Conservation (phyloP, 1,140 invertebrate species). For the Cyphomyrmex costatus region DNA sequence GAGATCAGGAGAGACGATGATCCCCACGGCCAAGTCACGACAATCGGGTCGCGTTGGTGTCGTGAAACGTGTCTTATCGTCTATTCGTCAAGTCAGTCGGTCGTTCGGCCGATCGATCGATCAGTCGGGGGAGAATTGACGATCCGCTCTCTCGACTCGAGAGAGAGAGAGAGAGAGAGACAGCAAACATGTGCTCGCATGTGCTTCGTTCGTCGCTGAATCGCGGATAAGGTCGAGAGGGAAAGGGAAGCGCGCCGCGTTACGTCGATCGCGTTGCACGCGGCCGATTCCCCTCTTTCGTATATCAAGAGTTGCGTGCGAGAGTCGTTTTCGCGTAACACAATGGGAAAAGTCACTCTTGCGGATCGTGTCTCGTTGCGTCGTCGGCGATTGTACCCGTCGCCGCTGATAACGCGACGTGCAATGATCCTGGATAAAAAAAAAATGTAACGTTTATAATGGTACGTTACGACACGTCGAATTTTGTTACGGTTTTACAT, state of each 20-base stretch:
- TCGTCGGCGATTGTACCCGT: conserved; percentile 9
- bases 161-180: no score
- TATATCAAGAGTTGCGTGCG: conserved; percentile 29
- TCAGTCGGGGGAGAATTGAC: background rate
- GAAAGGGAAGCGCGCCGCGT: conserved; percentile 48
- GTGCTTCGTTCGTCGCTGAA: background rate
- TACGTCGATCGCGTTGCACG: conserved; percentile 36
- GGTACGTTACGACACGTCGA: no score
- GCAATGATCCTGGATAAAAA: conserved; percentile 1
- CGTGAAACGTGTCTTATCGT: conserved; percentile 1
- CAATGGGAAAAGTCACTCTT: conserved; percentile 41
- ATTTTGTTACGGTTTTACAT: no score
- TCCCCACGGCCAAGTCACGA: background rate
- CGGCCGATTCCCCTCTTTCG: background rate
- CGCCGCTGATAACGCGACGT: background rate
- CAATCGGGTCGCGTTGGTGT: conserved; percentile 1
- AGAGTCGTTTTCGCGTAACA: conserved; percentile 37
- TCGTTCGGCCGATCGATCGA: background rate
- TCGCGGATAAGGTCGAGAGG: conserved; percentile 38
- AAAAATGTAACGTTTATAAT: conserved; percentile 14
- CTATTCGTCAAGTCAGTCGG: background rate
- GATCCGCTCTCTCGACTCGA: no score
- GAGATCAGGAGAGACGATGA: conserved; percentile 23
- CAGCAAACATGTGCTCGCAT: background rate
- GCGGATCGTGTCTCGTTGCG: conserved; percentile 14